Base-by-base conservation (phyloP, 1,140 invertebrate species). In the Drosophila baimaii region DNA sequence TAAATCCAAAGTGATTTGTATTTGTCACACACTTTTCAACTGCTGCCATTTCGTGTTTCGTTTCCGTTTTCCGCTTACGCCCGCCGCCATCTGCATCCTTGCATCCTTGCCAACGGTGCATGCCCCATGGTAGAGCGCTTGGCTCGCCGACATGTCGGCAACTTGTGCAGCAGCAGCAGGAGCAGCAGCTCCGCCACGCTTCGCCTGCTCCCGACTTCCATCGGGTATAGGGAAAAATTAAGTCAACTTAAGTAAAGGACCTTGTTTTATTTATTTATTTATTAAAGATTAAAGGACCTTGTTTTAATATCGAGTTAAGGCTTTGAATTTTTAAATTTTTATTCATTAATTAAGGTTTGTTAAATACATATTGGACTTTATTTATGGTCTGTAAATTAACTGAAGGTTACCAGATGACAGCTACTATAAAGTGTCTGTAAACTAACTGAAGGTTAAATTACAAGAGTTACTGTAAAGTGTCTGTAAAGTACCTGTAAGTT, bases 1-100 rank as follows among this genome's bases (percentile, higher is more conserved):
- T 88, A 88, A 88, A 88, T 81, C 82, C 76, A 79, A 86, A 77
- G 83, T 82, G 83, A 88, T 88, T 88, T 86, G 83, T 88, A 82
- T 88, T 88, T 88, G 83, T 88, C 83, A 88, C 83, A 88, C 82
- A 81, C 78, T 73, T 85, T 86, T 72, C 82, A 76, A 78, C 75
- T 85, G 82, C 59, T 78, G 39, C 52, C 63, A 61, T 29, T 61
- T 61, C 41, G 39, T 61, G 63, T 59, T 33, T 54, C 51, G 41
- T 27, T 66, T 47, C 19, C 52, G 31, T 41, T 66, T 54, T 54
- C 51, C 51, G 31, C 59, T 62, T 46, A 29, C 59, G 3, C 33
- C 37, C 37, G 33, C 35, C 25, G 31, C 17, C 54, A 39, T 39
- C 33, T 21, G 35, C 59, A 55, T 23, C 29, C 33, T 33, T 9